Evolutionary conservation across 1,140 invertebrate species (phyloP).

Genomic region (Brachionus koreanus): DNA sequence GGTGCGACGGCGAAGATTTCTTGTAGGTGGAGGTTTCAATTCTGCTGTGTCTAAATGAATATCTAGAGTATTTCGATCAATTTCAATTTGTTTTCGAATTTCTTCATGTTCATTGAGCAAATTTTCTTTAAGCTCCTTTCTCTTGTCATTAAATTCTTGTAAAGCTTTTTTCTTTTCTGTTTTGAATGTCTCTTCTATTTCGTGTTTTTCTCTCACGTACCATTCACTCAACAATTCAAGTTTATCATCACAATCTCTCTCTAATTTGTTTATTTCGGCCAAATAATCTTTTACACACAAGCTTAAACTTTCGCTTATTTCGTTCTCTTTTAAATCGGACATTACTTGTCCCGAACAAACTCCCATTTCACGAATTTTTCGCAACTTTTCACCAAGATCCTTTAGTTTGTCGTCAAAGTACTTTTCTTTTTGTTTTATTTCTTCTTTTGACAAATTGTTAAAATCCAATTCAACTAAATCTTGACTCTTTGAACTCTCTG

Average conservation of each 20-base stretch:
- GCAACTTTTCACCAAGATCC: background rate
- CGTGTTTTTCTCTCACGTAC: background rate
- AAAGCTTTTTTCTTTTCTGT: slow-evolving; percentile 7
- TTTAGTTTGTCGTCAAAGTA: background rate
- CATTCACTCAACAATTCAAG: background rate
- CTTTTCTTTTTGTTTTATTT: background rate
- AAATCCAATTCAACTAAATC: background rate
- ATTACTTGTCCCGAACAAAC: background rate
- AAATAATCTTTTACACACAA: background rate
- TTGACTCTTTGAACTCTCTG: background rate
- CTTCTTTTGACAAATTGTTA: background rate
- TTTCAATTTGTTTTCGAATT: slow-evolving; percentile 10
- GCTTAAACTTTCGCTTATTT: background rate
- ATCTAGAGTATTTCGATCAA: slow-evolving; percentile 16
- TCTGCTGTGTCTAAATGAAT: slow-evolving; percentile 12
- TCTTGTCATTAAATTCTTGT: slow-evolving; percentile 22
- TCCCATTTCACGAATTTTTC: background rate
- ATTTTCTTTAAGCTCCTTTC: slow-evolving; percentile 33
- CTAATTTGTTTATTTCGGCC: background rate
- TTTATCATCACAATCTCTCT: background rate
- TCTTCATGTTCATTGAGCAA: slow-evolving; percentile 29
- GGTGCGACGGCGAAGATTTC: slow-evolving; percentile 10
- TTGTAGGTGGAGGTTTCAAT: slow-evolving; percentile 3
- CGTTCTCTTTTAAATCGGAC: background rate
- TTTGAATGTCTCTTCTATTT: background rate